Conservation (phyloP, 2,113 vertebrate genomes). For the Myiozetetes cayanensis region DNA sequence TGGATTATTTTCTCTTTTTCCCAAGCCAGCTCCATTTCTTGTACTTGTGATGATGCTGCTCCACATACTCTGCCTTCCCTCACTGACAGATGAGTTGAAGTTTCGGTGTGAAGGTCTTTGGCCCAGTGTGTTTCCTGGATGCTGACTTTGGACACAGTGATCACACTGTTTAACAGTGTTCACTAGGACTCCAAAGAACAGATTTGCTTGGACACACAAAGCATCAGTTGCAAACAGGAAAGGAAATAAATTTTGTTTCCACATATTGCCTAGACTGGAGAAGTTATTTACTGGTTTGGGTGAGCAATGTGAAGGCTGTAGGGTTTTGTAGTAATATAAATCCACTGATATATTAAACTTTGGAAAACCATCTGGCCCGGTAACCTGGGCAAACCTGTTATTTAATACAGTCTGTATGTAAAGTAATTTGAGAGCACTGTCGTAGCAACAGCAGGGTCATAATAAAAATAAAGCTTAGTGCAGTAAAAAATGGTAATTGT, state of each 20-base stretch:
- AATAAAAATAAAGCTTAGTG: constrained; percentile 24
- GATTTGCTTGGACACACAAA: background rate
- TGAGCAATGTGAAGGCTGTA: background rate
- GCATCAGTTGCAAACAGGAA: background rate
- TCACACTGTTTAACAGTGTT: background rate
- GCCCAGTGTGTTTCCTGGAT: background rate
- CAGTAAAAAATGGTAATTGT: background rate
- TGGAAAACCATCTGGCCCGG: background rate
- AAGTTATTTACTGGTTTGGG: background rate
- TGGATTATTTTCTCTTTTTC: background rate
- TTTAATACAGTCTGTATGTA: background rate
- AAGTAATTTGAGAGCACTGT: background rate
- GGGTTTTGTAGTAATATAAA: background rate
- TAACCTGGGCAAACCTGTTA: background rate
- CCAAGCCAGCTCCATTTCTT: background rate
- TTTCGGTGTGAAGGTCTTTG: background rate
- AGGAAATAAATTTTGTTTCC: background rate
- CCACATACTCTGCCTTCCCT: background rate
- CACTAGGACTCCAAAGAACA: accelerated
- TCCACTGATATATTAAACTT: background rate
- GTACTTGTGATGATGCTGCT: background rate
- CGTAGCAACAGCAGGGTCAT: constrained; percentile 13
- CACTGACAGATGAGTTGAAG: background rate
- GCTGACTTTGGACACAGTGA: background rate
- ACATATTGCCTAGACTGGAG: background rate